Percentiles rank a stretch among this genome's conserved stretches.
These are phyloP conservation scores for Cathartes aura DNA, from an alignment of 2,113 vertebrate genomes.

Conservation along the genomic window DNA sequence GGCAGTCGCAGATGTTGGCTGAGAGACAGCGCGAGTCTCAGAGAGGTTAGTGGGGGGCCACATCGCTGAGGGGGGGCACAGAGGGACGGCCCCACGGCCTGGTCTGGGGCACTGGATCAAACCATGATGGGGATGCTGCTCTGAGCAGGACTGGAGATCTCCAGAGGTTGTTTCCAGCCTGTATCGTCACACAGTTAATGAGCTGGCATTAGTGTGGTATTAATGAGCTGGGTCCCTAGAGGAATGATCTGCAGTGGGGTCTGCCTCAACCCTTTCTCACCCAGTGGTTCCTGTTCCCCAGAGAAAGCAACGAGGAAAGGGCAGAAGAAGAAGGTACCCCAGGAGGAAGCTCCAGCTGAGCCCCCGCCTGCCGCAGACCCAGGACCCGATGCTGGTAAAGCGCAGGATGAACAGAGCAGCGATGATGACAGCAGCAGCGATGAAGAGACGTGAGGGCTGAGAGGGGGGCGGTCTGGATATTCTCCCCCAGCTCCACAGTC, in stretches of 20 bases:
- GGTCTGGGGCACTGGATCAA: neutral
- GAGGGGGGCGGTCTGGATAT: fast-evolving
- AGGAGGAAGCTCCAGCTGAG: neutral
- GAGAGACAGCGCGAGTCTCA: conserved; percentile 21
- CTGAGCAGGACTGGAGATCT: neutral
- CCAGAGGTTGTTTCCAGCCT: neutral
- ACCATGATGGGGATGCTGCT: fast-evolving
- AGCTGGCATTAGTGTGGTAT: fast-evolving
- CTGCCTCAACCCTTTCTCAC: neutral
- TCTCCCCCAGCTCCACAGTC: neutral
- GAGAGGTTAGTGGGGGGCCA: neutral
- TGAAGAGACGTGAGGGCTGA: conserved; percentile 79
- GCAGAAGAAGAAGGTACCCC: neutral
- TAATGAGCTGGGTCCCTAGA: neutral
- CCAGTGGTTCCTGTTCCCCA: neutral
- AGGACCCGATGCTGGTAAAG: fast-evolving
- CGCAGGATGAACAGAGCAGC: neutral
- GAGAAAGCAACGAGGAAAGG: neutral
- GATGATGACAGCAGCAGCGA: conserved; percentile 80
- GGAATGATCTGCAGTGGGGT: fast-evolving
- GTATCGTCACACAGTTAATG: fast-evolving
- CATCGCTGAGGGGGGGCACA: fast-evolving
- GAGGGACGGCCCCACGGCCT: neutral
- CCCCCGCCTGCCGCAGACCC: fast-evolving
- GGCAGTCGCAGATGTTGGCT: conserved; percentile 82